phyloP scores from a whole-genome alignment of 2,113 vertebrate species.

The Neoarius graeffei region DNA sequence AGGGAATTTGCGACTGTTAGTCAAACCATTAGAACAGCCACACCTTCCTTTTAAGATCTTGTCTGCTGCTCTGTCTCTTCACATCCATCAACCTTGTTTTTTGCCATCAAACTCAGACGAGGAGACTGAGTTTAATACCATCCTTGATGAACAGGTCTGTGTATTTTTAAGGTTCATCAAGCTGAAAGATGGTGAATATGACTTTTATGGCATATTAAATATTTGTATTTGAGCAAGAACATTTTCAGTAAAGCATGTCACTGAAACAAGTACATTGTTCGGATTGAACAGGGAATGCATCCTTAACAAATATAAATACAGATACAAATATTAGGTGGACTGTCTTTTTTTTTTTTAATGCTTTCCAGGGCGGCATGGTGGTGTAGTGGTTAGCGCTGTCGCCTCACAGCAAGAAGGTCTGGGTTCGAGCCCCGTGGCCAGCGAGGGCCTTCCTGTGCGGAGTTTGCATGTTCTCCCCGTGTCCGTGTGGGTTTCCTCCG shows the following conservation, averaged over 20 bases:
- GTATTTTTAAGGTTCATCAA: not conserved
- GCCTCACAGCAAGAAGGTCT: too few relatives aligned
- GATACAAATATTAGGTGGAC: not conserved
- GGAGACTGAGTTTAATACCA: too few relatives aligned
- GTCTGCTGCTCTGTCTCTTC: conserved; percentile 80
- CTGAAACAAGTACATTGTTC: too few relatives aligned
- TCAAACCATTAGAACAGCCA: conserved; percentile 81
- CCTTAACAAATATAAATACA: not conserved
- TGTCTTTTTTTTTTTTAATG: not conserved
- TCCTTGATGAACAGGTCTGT: not conserved
- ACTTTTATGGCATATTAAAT: not conserved
- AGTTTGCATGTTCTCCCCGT: too few relatives aligned
- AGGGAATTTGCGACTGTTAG: conserved; percentile 86
- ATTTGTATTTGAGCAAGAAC: not conserved
- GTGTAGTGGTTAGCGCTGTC: too few relatives aligned
- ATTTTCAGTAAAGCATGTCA: not conserved
- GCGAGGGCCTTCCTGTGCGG: too few relatives aligned
- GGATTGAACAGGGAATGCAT: not conserved
- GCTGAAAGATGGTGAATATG: not conserved
- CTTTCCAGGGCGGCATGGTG: not conserved
- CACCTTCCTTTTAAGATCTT: conserved; percentile 88
- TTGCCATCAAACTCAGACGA: conserved; percentile 1
- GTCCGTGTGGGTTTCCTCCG: too few relatives aligned
- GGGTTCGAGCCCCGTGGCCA: too few relatives aligned
- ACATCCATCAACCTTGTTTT: conserved; percentile 16